phyloP scores from a whole-genome alignment of 2,113 vertebrate genomes.

The Zootoca vivipara region DNA sequence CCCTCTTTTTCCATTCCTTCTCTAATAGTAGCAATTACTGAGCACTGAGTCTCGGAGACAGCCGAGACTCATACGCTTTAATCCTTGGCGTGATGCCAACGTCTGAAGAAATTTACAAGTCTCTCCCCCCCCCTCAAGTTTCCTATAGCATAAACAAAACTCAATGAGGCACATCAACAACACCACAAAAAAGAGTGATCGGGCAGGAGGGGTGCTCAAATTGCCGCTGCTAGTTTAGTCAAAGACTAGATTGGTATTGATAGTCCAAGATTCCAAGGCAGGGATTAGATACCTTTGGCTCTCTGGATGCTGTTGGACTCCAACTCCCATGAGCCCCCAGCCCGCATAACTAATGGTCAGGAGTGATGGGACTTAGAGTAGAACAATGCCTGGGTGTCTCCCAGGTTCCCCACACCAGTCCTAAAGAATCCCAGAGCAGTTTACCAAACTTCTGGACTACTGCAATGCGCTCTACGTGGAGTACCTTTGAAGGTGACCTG shows the following conservation, averaged over 20 bases:
- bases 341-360: too few species aligned
- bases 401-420: too few species aligned
- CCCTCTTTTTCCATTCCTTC: constrained; percentile 30
- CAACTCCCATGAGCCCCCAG: too few species aligned
- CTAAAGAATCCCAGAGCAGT: too few species aligned
- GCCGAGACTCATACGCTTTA: constrained; percentile 25
- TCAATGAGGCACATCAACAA: constrained; percentile 23
- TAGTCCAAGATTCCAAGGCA: not conserved
- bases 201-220: not conserved
- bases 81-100: constrained; percentile 21
- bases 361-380: too few species aligned
- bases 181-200: not conserved
- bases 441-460: too few species aligned
- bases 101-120: constrained; percentile 36
- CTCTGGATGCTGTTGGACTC: too few species aligned
- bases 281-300: too few species aligned
- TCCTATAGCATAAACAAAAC: constrained; percentile 47
- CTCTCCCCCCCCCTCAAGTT: not conserved
- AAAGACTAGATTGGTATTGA: not conserved
- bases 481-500: too few species aligned
- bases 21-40: constrained; percentile 33
- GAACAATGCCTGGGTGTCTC: too few species aligned
- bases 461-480: too few species aligned
- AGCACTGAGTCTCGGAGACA: not conserved
- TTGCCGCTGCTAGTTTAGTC: not conserved